A percentile compares a stretch with the other conserved stretches of the same genome.
These are phyloP conservation scores for Geodia barretti DNA, from an alignment of 37 sponge, comb jelly and placozoan species.

Conservation along the genomic window DNA sequence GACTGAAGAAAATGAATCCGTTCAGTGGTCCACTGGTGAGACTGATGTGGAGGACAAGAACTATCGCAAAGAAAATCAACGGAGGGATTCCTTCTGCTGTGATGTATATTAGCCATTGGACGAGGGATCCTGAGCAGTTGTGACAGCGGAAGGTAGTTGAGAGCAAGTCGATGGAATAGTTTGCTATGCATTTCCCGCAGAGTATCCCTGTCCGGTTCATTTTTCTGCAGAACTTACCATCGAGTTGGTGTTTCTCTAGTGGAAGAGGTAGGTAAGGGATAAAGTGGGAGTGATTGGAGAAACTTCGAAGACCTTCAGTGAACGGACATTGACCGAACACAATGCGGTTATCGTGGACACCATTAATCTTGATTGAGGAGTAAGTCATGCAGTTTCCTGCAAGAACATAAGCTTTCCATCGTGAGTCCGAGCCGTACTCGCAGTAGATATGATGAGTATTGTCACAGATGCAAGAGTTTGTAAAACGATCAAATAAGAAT, in stretches of 20 bases:
- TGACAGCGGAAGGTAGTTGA: slow-evolving; percentile 13
- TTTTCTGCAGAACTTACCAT: neutral
- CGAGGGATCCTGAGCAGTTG: neutral
- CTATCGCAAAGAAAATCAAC: slow-evolving; percentile 11
- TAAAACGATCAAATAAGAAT: neutral
- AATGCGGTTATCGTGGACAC: neutral
- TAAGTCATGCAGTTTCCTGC: neutral
- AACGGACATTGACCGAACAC: neutral
- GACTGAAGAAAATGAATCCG: slow-evolving; percentile 49
- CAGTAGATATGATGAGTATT: no score
- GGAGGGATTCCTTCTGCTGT: slow-evolving; percentile 1
- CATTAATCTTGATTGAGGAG: neutral
- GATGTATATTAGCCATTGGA: neutral
- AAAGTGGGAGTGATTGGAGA: neutral
- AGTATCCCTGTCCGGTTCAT: neutral
- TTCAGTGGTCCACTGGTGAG: slow-evolving; percentile 23
- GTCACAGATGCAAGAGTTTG: neutral
- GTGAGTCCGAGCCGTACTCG: no score
- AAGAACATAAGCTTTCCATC: neutral
- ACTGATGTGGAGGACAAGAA: slow-evolving; percentile 23
- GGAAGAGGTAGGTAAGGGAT: neutral
- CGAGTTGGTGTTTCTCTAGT: neutral
- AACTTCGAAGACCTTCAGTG: neutral
- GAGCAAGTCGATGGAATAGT: slow-evolving; percentile 2
- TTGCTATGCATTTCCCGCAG: neutral